Conservation (phyloP, 2,113 vertebrate genomes). For the Anthoscopus minutus region DNA sequence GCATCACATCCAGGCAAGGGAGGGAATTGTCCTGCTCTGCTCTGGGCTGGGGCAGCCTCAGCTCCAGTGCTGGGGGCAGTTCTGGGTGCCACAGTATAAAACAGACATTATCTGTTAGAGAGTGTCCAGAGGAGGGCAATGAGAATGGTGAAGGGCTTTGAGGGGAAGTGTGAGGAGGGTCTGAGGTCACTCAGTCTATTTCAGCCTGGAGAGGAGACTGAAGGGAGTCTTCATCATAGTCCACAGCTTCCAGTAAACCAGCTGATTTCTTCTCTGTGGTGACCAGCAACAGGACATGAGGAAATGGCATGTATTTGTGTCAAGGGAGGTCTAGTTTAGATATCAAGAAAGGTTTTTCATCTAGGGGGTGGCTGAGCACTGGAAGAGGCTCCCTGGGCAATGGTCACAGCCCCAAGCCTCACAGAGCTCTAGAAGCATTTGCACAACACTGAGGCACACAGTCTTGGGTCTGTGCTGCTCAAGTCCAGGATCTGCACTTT, state of each 20-base stretch:
- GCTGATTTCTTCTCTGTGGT: neutral
- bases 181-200: neutral
- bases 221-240: neutral
- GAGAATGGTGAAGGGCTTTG: rapidly evolving
- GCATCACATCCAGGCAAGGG: rapidly evolving
- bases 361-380: rapidly evolving
- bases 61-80: rapidly evolving
- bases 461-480: neutral
- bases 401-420: neutral
- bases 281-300: neutral
- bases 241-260: neutral
- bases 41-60: rapidly evolving
- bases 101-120: neutral
- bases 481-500: neutral
- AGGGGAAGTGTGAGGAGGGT: neutral
- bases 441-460: neutral
- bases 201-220: neutral
- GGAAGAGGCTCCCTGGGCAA: neutral
- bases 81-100: rapidly evolving
- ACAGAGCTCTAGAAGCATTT: neutral
- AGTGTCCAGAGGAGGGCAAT: neutral
- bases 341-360: neutral
- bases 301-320: neutral
- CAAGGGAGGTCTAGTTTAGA: neutral
- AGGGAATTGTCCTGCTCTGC: neutral